These are phyloP conservation scores for Esox niger DNA, from an alignment of 2,113 vertebrate genomes.

Conservation along the genomic window DNA sequence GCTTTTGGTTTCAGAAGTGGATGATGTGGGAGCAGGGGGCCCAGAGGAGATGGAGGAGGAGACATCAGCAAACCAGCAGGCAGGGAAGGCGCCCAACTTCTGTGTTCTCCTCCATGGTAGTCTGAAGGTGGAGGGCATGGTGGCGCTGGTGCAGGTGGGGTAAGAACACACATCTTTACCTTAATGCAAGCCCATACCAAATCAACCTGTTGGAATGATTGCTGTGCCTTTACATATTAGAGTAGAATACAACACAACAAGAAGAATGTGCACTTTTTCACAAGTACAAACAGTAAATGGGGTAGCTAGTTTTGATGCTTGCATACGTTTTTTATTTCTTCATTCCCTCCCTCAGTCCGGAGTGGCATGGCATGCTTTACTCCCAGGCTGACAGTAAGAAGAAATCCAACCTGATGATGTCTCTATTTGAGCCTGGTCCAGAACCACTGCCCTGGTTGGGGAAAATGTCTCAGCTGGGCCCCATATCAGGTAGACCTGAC, in stretches of 20 bases:
- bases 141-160: slow-evolving; percentile 95
- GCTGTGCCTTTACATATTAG: no score
- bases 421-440: slow-evolving; percentile 89
- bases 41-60: slow-evolving; percentile 94
- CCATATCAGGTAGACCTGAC: slow-evolving; percentile 95
- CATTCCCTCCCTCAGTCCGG: slow-evolving; percentile 74
- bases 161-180: slow-evolving; percentile 58
- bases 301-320: no score
- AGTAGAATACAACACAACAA: no score
- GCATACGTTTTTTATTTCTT: neutral
- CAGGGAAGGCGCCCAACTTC: slow-evolving; percentile 97
- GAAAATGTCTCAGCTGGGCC: slow-evolving; percentile 90
- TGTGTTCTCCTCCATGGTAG: slow-evolving; percentile 96
- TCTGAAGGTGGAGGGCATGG: slow-evolving; percentile 98
- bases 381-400: slow-evolving; percentile 99
- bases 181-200: no score
- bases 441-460: slow-evolving; percentile 95
- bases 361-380: slow-evolving; percentile 98
- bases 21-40: slow-evolving; percentile 90
- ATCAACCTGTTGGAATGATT: no score
- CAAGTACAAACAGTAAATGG: no score
- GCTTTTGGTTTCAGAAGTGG: slow-evolving; percentile 77
- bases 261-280: no score
- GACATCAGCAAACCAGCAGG: slow-evolving; percentile 92
- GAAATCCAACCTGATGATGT: slow-evolving; percentile 99